Percentiles rank a stretch among this genome's conserved stretches.
Evolutionary conservation across 2,113 vertebrate species (phyloP).

Genomic region (Guaruba guarouba): DNA sequence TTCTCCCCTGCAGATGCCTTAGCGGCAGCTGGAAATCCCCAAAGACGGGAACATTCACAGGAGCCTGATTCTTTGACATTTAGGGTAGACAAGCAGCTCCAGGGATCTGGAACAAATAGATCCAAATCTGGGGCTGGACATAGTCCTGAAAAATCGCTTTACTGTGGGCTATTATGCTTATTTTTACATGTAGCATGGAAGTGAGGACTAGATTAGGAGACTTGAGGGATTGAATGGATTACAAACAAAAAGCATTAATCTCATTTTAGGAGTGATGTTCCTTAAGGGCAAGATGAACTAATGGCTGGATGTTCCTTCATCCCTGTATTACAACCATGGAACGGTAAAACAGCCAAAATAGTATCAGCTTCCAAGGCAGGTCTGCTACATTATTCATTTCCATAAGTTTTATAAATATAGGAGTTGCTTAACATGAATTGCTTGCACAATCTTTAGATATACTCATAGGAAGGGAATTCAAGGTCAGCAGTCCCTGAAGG

Average conservation of each 20-base stretch:
- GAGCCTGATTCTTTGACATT: conserved; percentile 37
- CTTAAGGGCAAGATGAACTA: conserved; percentile 15
- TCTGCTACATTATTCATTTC: conserved; percentile 54
- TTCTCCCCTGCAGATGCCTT: neutral
- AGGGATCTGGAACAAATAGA: neutral
- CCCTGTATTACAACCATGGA: neutral
- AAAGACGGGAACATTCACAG: neutral
- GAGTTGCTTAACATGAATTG: conserved; percentile 35
- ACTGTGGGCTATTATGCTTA: neutral
- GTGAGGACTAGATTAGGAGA: conserved; percentile 23
- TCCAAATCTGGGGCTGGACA: neutral
- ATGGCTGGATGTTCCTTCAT: neutral
- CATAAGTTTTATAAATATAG: conserved; percentile 62
- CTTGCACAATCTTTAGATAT: conserved; percentile 38
- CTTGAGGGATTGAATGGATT: neutral
- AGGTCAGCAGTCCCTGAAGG: conserved; percentile 64
- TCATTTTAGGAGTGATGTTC: conserved; percentile 3
- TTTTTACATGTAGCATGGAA: conserved; percentile 1
- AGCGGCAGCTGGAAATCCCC: neutral
- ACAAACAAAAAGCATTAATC: conserved; percentile 19
- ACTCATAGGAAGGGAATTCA: conserved; percentile 55
- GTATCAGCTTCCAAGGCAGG: conserved; percentile 18
- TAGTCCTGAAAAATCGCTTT: neutral
- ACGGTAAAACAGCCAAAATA: neutral
- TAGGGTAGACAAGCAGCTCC: neutral